A percentile compares a stretch with the other conserved stretches of the same genome.
Conservation (phyloP, 1,140 invertebrate genomes). For the Drosophila saltans region DNA sequence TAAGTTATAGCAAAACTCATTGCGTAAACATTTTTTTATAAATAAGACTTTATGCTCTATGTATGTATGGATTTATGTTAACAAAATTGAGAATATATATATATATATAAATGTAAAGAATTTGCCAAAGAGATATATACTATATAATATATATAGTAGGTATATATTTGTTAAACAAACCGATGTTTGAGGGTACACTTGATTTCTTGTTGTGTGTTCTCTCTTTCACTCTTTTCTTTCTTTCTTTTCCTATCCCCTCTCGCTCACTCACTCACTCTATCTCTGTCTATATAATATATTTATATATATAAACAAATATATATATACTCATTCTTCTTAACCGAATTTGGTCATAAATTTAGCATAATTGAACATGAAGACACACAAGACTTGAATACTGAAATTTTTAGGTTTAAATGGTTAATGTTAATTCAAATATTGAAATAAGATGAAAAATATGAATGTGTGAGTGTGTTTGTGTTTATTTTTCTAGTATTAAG, state of each 20-base stretch:
- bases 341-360: conserved; percentile 30
- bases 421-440: conserved; percentile 58
- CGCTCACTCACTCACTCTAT: conserved; percentile 12
- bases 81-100: conserved; percentile 6
- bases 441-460: conserved; percentile 24
- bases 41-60: conserved; percentile 7
- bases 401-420: conserved; percentile 57
- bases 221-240: conserved; percentile 10
- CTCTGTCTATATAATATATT: conserved; percentile 6
- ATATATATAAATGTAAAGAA: not conserved
- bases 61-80: conserved; percentile 4
- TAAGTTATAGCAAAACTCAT: conserved; percentile 7
- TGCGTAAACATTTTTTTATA: conserved; percentile 3
- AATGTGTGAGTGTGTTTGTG: conserved; percentile 17
- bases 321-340: conserved; percentile 1
- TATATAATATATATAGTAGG: conserved; percentile 33
- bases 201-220: conserved; percentile 13
- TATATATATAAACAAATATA: not conserved
- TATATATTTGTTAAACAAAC: conserved; percentile 13
- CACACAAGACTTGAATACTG: conserved; percentile 75
- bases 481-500: conserved; percentile 35
- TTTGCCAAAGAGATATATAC: conserved; percentile 10
- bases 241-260: conserved; percentile 12
- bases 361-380: conserved; percentile 36
- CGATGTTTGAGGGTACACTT: conserved; percentile 7